Percentiles rank a stretch among this genome's conserved stretches.
Conservation (phyloP, 2,797 vertebrate genomes). For the Rhinella marina region DNA sequence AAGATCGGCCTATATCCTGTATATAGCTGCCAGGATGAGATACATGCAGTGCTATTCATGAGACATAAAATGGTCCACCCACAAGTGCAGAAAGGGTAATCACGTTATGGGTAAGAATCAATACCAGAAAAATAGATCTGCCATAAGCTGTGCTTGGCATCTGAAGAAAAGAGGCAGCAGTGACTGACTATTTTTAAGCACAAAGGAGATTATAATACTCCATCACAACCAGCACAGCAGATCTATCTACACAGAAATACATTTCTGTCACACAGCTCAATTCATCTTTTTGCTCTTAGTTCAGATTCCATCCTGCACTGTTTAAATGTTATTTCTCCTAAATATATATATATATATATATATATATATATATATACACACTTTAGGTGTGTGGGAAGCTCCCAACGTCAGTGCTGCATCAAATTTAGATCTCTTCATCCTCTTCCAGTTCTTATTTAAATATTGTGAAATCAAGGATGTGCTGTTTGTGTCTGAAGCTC, state of each 20-base stretch:
- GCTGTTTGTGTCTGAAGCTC: too few relatives aligned
- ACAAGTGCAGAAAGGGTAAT: slow-evolving; percentile 28
- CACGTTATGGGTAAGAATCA: neutral
- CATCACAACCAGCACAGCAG: neutral
- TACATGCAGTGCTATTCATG: slow-evolving; percentile 12
- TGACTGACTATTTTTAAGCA: neutral
- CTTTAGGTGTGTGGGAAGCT: too few relatives aligned
- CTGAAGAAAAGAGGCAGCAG: neutral
- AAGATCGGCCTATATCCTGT: slow-evolving; percentile 24
- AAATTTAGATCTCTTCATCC: too few relatives aligned
- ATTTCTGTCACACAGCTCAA: neutral
- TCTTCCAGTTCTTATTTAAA: too few relatives aligned
- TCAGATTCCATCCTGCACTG: too few relatives aligned
- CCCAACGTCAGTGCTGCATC: too few relatives aligned
- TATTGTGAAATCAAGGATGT: too few relatives aligned
- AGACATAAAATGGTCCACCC: neutral
- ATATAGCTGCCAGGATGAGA: slow-evolving; percentile 35
- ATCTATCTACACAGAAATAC: neutral
- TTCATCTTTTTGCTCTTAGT: neutral
- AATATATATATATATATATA: too few relatives aligned
- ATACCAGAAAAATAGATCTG: neutral
- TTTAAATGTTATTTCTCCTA: too few relatives aligned
- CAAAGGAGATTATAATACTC: neutral
- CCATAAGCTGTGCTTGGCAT: neutral
- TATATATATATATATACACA: too few relatives aligned